phyloP scores from a whole-genome alignment of 1,140 invertebrate species.

The Sitophilus oryzae region DNA sequence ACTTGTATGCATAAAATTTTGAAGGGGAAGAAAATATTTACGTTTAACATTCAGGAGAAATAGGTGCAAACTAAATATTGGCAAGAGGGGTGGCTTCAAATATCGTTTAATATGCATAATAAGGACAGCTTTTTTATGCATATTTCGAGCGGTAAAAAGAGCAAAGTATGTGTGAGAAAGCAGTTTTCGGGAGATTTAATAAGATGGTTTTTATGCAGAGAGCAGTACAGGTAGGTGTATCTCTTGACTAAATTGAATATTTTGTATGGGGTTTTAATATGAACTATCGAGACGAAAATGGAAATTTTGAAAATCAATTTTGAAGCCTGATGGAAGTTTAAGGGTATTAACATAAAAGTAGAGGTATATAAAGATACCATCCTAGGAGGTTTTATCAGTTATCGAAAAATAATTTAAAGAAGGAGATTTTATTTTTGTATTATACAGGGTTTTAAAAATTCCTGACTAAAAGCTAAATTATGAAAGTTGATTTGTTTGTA shows the following conservation, averaged over 20 bases:
- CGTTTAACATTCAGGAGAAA: background rate
- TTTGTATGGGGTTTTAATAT: background rate
- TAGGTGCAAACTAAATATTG: background rate
- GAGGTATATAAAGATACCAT: too few relatives aligned
- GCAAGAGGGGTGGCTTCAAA: background rate
- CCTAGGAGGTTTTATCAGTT: too few relatives aligned
- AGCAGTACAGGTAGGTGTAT: background rate
- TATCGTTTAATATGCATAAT: background rate
- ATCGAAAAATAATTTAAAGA: too few relatives aligned
- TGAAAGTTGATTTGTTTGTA: too few relatives aligned
- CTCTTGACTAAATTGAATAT: background rate
- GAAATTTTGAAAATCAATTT: too few relatives aligned
- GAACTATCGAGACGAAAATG: too few relatives aligned
- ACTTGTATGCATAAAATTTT: background rate
- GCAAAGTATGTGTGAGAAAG: background rate
- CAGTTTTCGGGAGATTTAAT: background rate
- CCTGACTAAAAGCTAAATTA: too few relatives aligned
- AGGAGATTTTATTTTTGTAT: too few relatives aligned
- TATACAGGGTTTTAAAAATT: too few relatives aligned
- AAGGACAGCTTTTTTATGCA: background rate
- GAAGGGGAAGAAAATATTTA: background rate
- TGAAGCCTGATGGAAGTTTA: too few relatives aligned
- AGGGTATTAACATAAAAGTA: too few relatives aligned
- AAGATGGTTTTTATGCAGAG: background rate
- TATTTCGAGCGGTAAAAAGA: background rate